A percentile compares a stretch with the other conserved stretches of the same genome.
These are phyloP conservation scores for Drosophila nebulosa DNA, from an alignment of 1,140 invertebrate species.

Conservation along the genomic window DNA sequence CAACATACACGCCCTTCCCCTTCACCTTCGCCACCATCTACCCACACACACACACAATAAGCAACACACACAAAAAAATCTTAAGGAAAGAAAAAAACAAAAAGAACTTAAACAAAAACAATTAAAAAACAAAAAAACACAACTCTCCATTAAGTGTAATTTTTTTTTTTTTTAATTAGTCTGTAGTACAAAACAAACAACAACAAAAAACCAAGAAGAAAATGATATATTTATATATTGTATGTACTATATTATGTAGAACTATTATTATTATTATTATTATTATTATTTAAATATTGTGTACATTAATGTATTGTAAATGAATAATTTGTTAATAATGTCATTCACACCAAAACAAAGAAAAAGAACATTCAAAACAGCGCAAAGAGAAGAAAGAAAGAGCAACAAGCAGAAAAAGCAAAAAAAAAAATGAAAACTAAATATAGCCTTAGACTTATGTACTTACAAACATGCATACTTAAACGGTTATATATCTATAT, in stretches of 20 bases:
- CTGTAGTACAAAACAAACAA: constrained; percentile 19
- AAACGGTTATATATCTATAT: neutral
- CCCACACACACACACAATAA: constrained; percentile 20
- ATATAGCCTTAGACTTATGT: constrained; percentile 41
- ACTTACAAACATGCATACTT: constrained; percentile 40
- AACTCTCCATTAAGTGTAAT: constrained; percentile 71
- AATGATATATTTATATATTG: constrained; percentile 55
- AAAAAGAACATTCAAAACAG: constrained; percentile 22
- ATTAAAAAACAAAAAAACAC: constrained; percentile 16
- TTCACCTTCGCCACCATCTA: constrained; percentile 28
- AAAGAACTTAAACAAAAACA: neutral
- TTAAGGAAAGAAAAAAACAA: constrained; percentile 1
- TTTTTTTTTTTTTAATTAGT: constrained; percentile 53
- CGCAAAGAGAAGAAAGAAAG: constrained; percentile 5
- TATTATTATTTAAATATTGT: constrained; percentile 65
- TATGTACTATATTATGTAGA: constrained; percentile 66
- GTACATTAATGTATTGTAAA: constrained; percentile 76
- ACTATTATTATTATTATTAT: constrained; percentile 57
- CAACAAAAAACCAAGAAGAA: constrained; percentile 3
- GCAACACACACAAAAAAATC: constrained; percentile 14
- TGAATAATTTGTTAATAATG: constrained; percentile 64
- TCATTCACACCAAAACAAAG: constrained; percentile 64
- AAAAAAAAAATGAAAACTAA: constrained; percentile 11
- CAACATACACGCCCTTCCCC: no score
- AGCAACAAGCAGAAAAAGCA: constrained; percentile 1